Conservation (phyloP, 1,140 invertebrate genomes). For the Geopemphigus sp. region DNA sequence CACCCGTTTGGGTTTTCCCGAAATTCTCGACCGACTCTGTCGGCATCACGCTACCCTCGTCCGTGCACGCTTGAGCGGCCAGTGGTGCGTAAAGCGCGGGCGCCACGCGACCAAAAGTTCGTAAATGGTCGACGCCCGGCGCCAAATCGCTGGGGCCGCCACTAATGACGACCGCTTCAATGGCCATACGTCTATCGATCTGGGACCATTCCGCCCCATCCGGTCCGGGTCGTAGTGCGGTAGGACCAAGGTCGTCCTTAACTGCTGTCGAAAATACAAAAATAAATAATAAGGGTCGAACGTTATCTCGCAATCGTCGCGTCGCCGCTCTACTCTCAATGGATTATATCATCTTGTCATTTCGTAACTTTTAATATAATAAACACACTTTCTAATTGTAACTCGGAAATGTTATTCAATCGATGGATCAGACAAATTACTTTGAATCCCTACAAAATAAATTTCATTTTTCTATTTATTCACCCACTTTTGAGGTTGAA, state of each 20-base stretch:
- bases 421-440: no score
- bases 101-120: neutral
- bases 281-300: neutral
- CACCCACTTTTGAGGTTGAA: no score
- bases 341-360: no score
- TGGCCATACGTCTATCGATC: no score
- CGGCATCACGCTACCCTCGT: neutral
- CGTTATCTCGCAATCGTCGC: neutral
- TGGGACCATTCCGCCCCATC: no score
- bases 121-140: neutral
- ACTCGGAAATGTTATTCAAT: no score
- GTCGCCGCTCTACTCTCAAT: neutral
- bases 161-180: neutral
- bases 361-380: no score
- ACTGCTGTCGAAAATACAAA: no score
- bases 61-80: neutral
- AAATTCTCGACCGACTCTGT: neutral
- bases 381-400: no score
- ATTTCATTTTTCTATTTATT: no score
- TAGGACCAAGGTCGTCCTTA: constrained; percentile 44
- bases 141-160: no score
- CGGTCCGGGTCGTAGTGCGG: constrained; percentile 30
- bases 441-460: no score
- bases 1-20: constrained; percentile 35
- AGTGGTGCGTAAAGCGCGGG: neutral